Conservation (phyloP, 2,797 vertebrate genomes). For the Arctocebus calabarensis region DNA sequence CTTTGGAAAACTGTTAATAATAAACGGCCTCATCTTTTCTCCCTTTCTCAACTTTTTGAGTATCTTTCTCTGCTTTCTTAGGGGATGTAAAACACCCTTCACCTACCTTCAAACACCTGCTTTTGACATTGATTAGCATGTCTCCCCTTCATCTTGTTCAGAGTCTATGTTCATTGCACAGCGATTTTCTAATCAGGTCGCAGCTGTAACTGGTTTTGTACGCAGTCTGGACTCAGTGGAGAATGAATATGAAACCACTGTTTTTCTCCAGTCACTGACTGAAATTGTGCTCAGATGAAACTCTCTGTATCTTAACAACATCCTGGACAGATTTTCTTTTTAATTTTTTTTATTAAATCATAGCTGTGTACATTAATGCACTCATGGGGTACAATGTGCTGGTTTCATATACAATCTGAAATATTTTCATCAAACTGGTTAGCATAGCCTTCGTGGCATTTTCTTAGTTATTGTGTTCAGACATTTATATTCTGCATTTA, state of each 20-base stretch:
- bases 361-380: too few relatives aligned
- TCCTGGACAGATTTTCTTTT: conserved; percentile 46
- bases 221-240: conserved; percentile 47
- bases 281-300: conserved; percentile 9
- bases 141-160: conserved; percentile 46
- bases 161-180: conserved; percentile 13
- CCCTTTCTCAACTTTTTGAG: neutral
- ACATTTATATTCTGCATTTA: too few relatives aligned
- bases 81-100: neutral
- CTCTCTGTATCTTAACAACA: conserved; percentile 16
- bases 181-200: neutral
- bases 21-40: neutral
- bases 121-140: neutral
- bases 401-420: too few relatives aligned
- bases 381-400: too few relatives aligned
- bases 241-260: conserved; percentile 17
- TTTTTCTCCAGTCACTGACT: conserved; percentile 23
- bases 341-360: too few relatives aligned
- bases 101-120: neutral
- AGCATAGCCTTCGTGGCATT: too few relatives aligned
- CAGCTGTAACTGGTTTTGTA: conserved; percentile 66
- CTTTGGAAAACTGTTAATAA: conserved; percentile 1
- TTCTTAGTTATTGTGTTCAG: too few relatives aligned
- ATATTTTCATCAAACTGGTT: too few relatives aligned
- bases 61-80: neutral